phyloP scores from a whole-genome alignment of 2,113 vertebrate species.

The Falcunculus frontatus region DNA sequence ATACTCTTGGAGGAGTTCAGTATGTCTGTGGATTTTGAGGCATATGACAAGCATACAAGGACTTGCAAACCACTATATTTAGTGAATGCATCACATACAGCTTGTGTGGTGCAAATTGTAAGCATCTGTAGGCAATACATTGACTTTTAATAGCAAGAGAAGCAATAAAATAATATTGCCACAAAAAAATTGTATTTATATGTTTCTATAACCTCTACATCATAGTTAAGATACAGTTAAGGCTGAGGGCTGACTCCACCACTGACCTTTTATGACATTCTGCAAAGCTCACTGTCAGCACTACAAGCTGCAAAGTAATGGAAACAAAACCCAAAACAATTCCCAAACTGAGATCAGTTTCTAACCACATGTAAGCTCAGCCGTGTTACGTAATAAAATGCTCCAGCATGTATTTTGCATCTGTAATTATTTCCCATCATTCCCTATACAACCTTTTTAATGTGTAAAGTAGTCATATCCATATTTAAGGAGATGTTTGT shows the following conservation, averaged over 20 bases:
- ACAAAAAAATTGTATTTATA: neutral
- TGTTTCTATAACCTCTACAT: slow-evolving; percentile 25
- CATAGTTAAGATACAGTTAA: neutral
- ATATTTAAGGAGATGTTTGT: neutral
- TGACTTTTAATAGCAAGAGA: slow-evolving; percentile 6
- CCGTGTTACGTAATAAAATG: neutral
- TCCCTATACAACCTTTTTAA: neutral
- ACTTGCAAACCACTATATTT: neutral
- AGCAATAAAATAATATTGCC: slow-evolving; percentile 2
- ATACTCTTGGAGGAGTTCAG: neutral
- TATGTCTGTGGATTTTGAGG: neutral
- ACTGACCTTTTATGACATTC: slow-evolving; percentile 44
- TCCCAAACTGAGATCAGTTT: neutral
- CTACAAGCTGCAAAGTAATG: neutral
- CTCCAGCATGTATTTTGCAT: neutral
- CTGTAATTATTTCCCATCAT: neutral
- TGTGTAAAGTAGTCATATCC: neutral
- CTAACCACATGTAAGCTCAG: slow-evolving; percentile 7
- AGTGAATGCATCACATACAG: neutral
- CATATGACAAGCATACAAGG: neutral
- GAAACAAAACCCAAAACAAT: slow-evolving; percentile 48
- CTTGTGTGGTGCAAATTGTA: neutral
- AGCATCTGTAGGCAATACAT: neutral
- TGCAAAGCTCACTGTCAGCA: slow-evolving; percentile 23
- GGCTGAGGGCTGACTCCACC: neutral